Evolutionary conservation across 2,797 vertebrate species (phyloP), one percentile per base, ranked within the genome.

Genomic region (Euthynnus affinis): DNA sequence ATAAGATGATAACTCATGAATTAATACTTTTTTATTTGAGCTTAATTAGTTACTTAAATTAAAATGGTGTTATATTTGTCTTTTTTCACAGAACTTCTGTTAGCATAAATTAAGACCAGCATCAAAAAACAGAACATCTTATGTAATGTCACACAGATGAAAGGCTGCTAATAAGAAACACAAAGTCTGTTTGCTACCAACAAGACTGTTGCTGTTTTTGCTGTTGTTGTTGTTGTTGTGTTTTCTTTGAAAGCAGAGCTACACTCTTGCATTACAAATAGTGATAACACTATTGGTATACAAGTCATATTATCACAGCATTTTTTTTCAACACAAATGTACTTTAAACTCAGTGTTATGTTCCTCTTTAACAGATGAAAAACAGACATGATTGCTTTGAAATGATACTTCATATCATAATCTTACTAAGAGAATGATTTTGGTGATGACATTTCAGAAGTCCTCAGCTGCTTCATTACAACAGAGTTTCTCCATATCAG

Each of bases 161-260:
- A 67, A 78, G 22, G 60, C 71, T 58, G 67, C 78, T 76, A 75
- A 84, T 80, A 61, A 67, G 56, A 73, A 79, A 70, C 49, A 66
- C 59, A 32, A 66, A 76, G 60, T 66, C 40, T 52, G 44, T 67
- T 68, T 58, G 27, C 55, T 64, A 7, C 46, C 57, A 68, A 76
- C 53, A 68, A 37, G 20, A 52, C 40, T 53, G 53, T 17, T 17
- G 17, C 25, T 60, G 49, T 64, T 64, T 53, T 52, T 34, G 6
- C 9, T 9, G 7, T 34, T 9, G 8, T 34, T 34, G 7, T n/a
- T n/a, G n/a, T n/a, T n/a, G n/a, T n/a, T n/a, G n/a, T n/a, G n/a
- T 29, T 29, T 29, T 29, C 27, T 29, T 29, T 64, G 25, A 55
- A 40, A 67, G 58, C 58, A 18, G 18, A 71, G 71, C 44, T 9